Evolutionary conservation across 1,140 invertebrate genomes (phyloP), one percentile per base, ranked within the genome.

Genomic region (Anastatus disparis): DNA sequence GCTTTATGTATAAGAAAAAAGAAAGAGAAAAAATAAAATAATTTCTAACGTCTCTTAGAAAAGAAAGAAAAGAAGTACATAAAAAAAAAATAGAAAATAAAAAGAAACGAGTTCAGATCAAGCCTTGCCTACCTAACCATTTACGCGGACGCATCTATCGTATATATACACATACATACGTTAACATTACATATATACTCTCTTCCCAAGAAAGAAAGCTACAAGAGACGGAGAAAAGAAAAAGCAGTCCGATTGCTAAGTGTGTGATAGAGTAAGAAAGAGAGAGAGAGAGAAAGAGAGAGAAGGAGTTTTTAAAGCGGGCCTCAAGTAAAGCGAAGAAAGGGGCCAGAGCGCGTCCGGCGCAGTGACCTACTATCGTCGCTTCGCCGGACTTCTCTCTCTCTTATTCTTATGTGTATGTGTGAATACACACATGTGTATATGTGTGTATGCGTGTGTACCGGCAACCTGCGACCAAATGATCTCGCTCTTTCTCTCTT

Each of bases 351-450:
- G 73, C 72, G 76, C 82, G 82, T 86, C 84, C 83, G 84, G 82
- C 84, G 83, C 78, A 78, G 74, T 84, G 84, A 84, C 84, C 84
- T 82, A 86, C 84, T 83, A 84, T 84, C 81, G 76, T 79, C 83
- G 82, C 74, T 83, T 79, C 81, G 79, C 59, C 81, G 79, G 76
- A 66, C 59, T 59, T 71, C 62, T 67, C 52, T 71, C 63, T 67
- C 29, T 50, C 46, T 2, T 3, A 29, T 10, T 17, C 64, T n/a
- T 15, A 20, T 17, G 20, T 38, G 20, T 29, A 17, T 6, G 42
- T 6, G n/a, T 27, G 24, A 3, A 3, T 29, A 17, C 7, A 29
- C 17, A 26, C 24, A 29, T 29, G 17, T 31, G 3, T 58, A 10
- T 20, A 9, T 50, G 20, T 24, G 29, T 38, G 20, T 53, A 13